These are phyloP conservation scores for Phyto melanocephala DNA, from an alignment of 2,888 invertebrate species.

Conservation along the genomic window DNA sequence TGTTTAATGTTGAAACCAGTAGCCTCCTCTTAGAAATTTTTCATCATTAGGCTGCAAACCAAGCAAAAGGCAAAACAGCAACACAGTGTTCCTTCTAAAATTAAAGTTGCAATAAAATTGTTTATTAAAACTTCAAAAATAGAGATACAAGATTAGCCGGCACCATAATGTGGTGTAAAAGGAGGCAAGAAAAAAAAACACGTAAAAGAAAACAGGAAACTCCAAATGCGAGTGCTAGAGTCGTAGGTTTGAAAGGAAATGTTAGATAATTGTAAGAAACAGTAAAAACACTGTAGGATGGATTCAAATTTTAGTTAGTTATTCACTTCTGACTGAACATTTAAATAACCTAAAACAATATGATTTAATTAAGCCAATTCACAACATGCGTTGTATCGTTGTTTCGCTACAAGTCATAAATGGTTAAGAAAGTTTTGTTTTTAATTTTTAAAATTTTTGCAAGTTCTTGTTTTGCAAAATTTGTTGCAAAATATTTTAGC, in stretches of 20 bases:
- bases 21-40: constrained; percentile 36
- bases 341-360: no score
- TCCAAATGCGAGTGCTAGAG: background rate
- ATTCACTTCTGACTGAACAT: no score
- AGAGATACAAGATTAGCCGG: constrained; percentile 35
- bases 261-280: background rate
- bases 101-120: constrained; percentile 25
- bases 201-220: constrained; percentile 1
- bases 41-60: constrained; percentile 37
- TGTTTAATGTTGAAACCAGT: constrained; percentile 50
- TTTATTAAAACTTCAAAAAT: constrained; percentile 17
- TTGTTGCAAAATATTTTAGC: no score
- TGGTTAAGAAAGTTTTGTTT: no score
- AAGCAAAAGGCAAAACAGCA: background rate
- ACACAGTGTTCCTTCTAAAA: background rate
- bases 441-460: no score
- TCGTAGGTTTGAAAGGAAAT: background rate
- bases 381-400: no score
- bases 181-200: background rate
- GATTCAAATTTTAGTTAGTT: background rate
- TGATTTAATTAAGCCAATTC: no score
- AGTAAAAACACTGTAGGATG: background rate
- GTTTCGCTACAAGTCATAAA: no score
- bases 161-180: constrained; percentile 11
- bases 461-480: no score